Conservation (phyloP, 2,888 invertebrate species). For the Scotopteryx bipunctaria region DNA sequence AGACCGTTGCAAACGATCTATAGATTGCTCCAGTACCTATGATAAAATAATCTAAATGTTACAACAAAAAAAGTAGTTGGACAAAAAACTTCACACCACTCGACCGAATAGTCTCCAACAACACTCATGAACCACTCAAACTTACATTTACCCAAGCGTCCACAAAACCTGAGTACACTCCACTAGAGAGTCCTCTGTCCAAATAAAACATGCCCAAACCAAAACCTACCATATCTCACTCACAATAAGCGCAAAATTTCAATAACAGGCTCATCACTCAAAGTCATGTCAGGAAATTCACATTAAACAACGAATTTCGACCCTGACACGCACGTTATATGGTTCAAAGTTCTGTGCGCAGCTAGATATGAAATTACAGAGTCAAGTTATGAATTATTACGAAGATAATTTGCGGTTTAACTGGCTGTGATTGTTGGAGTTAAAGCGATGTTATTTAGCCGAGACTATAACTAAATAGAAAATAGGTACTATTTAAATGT, state of each 20-base stretch:
- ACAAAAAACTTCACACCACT: constrained; percentile 8
- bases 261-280: not conserved
- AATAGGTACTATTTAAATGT: not conserved
- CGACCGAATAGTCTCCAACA: constrained; percentile 22
- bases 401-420: constrained; percentile 25
- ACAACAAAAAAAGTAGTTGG: constrained; percentile 11
- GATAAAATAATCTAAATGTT: constrained; percentile 8
- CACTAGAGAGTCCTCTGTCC: constrained; percentile 19
- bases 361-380: constrained; percentile 4
- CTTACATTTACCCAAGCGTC: constrained; percentile 33
- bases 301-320: not conserved
- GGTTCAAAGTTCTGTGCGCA: constrained; percentile 1
- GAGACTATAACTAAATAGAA: too few relatives aligned
- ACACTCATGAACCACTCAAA: constrained; percentile 30
- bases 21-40: too few relatives aligned
- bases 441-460: constrained; percentile 5
- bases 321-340: constrained; percentile 4
- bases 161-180: constrained; percentile 30
- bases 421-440: constrained; percentile 15
- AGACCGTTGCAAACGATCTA: too few relatives aligned
- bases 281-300: not conserved
- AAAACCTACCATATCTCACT: constrained; percentile 19
- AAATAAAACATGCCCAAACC: constrained; percentile 12
- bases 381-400: constrained; percentile 22
- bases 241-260: not conserved